phyloP scores from a whole-genome alignment of 2,888 invertebrate genomes.

The Vesta saturnalis region DNA sequence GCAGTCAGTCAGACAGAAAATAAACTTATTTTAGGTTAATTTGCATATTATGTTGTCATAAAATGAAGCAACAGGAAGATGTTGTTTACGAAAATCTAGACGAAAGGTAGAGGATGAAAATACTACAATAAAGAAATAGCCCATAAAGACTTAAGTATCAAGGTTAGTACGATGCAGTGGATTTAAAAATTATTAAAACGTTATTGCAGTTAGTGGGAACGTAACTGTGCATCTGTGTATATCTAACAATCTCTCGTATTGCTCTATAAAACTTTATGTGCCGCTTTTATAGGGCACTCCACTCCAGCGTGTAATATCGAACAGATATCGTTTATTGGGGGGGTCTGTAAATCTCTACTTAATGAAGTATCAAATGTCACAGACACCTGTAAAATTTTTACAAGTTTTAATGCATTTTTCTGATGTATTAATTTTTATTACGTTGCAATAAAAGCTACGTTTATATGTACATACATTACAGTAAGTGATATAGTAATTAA shows the following conservation, averaged over 20 bases:
- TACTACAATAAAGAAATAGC: constrained; percentile 23
- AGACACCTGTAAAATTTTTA: constrained; percentile 56
- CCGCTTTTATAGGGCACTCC: constrained; percentile 58
- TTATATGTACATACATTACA: no score
- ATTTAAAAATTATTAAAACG: constrained; percentile 35
- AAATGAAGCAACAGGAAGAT: constrained; percentile 3
- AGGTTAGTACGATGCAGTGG: constrained; percentile 32
- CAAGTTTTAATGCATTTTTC: constrained; percentile 17
- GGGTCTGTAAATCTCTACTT: constrained; percentile 60
- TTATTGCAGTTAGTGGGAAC: constrained; percentile 37
- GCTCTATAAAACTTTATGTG: constrained; percentile 59
- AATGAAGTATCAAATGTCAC: constrained; percentile 59
- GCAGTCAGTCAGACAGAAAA: constrained; percentile 11
- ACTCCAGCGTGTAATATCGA: constrained; percentile 53
- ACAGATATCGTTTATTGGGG: constrained; percentile 61
- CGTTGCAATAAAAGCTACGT: no score
- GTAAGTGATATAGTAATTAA: no score
- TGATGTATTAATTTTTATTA: background rate
- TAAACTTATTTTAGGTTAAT: constrained; percentile 10
- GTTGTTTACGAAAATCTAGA: constrained; percentile 15
- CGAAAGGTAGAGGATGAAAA: constrained; percentile 23
- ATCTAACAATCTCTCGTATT: constrained; percentile 53
- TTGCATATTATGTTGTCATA: constrained; percentile 7
- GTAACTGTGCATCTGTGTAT: constrained; percentile 38
- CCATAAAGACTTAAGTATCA: constrained; percentile 29